Percentiles rank a stretch among this genome's conserved stretches.
phyloP scores from a whole-genome alignment of 2,888 invertebrate genomes.

The Acleris holmiana region DNA sequence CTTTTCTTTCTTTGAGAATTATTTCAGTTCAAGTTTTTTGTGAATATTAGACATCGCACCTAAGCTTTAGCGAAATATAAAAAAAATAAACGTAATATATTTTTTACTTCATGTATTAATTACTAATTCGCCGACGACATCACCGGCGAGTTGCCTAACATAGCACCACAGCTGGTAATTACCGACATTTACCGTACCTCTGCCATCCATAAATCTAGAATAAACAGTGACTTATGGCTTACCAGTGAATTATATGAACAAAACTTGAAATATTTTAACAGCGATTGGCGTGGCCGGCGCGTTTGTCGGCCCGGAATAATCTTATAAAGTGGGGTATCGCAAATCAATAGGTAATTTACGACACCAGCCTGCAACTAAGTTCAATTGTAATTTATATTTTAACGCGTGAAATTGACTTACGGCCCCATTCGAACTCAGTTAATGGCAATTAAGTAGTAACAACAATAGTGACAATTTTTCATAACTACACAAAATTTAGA shows the following conservation, averaged over 20 bases:
- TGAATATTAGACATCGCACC: too few species aligned
- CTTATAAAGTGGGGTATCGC: conserved; percentile 41
- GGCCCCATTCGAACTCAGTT: too few species aligned
- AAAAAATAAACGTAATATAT: too few species aligned
- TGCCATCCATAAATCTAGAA: conserved; percentile 53
- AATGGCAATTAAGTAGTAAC: too few species aligned
- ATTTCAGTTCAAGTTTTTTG: too few species aligned
- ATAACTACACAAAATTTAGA: too few species aligned
- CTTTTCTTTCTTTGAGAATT: too few species aligned
- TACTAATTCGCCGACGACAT: too few species aligned
- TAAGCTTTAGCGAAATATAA: too few species aligned
- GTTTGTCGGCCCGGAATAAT: conserved; percentile 39
- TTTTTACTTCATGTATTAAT: too few species aligned
- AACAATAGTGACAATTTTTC: too few species aligned
- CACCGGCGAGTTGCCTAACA: too few species aligned
- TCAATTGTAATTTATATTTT: conserved; percentile 47
- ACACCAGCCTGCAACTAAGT: conserved; percentile 41
- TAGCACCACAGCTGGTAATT: conserved; percentile 43
- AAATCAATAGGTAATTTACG: conserved; percentile 46
- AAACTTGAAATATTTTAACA: conserved; percentile 36
- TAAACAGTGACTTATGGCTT: conserved; percentile 51
- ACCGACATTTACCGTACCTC: conserved; percentile 43
- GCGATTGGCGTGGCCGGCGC: conserved; percentile 33
- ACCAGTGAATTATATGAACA: conserved; percentile 45
- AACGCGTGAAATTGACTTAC: conserved; percentile 41